Evolutionary conservation across 1,140 invertebrate species (phyloP).

Genomic region (Procambarus virginalis): DNA sequence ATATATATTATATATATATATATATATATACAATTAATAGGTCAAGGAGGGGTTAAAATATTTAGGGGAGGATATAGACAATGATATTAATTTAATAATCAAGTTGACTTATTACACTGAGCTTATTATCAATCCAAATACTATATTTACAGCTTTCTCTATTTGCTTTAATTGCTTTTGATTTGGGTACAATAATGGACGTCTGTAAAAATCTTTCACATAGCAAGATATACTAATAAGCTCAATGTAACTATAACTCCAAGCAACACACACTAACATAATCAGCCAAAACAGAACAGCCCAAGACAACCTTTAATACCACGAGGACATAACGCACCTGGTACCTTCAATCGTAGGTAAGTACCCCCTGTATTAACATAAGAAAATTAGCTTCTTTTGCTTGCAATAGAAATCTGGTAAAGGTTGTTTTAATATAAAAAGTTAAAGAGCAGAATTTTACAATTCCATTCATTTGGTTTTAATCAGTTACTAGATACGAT

Average conservation of each 20-base stretch:
- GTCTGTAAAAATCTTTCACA: not conserved
- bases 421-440: not conserved
- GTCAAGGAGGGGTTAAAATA: not conserved
- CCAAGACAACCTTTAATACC: slow-evolving; percentile 61
- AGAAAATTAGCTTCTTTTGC: slow-evolving; percentile 34
- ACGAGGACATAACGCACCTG: slow-evolving; percentile 61
- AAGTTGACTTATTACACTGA: not conserved
- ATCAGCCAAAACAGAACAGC: slow-evolving; percentile 55
- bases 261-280: slow-evolving; percentile 44
- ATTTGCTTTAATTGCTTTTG: not conserved
- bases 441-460: not conserved
- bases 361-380: slow-evolving; percentile 56
- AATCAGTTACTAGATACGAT: too few species aligned
- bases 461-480: not conserved
- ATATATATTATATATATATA: not conserved
- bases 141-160: not conserved
- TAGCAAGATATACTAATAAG: not conserved
- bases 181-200: too few species aligned
- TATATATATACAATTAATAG: not conserved
- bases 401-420: not conserved
- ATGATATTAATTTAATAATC: not conserved
- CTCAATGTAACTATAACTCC: slow-evolving; percentile 42
- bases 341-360: slow-evolving; percentile 63
- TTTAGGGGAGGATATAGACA: not conserved
- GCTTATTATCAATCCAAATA: not conserved